phyloP scores from a whole-genome alignment of 2,797 vertebrate genomes.

The Argyrosomus regius region DNA sequence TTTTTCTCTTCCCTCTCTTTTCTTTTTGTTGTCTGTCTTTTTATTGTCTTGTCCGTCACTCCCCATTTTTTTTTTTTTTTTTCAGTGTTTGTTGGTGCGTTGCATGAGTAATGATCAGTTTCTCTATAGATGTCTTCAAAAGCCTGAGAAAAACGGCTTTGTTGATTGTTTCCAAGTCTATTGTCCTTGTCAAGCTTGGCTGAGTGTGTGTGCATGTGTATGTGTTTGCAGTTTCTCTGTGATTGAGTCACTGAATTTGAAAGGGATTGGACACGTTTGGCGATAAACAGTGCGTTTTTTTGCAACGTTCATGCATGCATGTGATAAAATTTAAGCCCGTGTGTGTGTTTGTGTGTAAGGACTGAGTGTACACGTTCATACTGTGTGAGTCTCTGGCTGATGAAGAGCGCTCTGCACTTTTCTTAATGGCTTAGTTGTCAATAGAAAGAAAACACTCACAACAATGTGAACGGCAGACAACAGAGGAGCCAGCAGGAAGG shows the following conservation, averaged over 20 bases:
- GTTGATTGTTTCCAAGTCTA: slow-evolving; percentile 44
- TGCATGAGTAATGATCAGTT: slow-evolving; percentile 65
- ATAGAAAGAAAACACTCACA: slow-evolving; percentile 58
- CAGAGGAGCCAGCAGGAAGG: slow-evolving; percentile 55
- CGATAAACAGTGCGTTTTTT: not conserved
- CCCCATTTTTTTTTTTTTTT: not conserved
- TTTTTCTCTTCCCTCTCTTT: slow-evolving; percentile 4
- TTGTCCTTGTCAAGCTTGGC: slow-evolving; percentile 57
- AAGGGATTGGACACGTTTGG: slow-evolving; percentile 1
- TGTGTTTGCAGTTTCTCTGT: not conserved
- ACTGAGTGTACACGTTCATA: not conserved
- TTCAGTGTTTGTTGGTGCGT: slow-evolving; percentile 35
- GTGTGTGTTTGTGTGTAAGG: not conserved
- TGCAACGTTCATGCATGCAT: not conserved
- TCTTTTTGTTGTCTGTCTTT: slow-evolving; percentile 40
- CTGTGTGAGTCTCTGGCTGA: slow-evolving; percentile 42
- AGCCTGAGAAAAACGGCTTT: slow-evolving; percentile 56
- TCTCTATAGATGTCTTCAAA: slow-evolving; percentile 61
- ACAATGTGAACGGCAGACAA: slow-evolving; percentile 58
- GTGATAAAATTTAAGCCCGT: not conserved
- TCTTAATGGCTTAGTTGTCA: slow-evolving; percentile 65
- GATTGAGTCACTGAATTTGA: slow-evolving; percentile 4
- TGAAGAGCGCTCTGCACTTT: slow-evolving; percentile 66
- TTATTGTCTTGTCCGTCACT: slow-evolving; percentile 37
- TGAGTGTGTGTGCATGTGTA: slow-evolving; percentile 7